Base-by-base conservation (phyloP, 2,113 vertebrate species). In the Rhinolophus sinicus region DNA sequence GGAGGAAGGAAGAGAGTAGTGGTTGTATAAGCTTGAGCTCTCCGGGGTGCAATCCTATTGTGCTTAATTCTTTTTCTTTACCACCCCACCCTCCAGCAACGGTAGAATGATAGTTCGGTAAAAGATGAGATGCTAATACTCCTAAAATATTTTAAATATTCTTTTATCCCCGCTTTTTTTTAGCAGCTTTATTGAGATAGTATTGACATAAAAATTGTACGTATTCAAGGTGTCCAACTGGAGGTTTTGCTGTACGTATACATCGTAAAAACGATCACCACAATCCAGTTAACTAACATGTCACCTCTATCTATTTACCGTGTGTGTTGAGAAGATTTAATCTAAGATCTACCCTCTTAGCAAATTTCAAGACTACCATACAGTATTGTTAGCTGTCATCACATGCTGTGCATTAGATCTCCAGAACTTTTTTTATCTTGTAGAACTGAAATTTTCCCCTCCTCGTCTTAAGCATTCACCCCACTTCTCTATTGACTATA, bases 331-430 rank as follows among this genome's bases (percentile, higher is more conserved):
- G 35, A 94, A 15, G 19, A 40, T 58, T 58, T 83, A 65, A 76
- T 58, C 47, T 47, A 47, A 77, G 54, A 50, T 69, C 28, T 52
- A 30, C 50, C 62, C 40, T 70, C 33, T 77, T 77, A 67, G 60
- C 19, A 70, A 50, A 78, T 52, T 26, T 69, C 52, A 52, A 52
- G 80, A 19, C 9, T n/a, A 28, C 1, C 2, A 50, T 50, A 47
- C 0, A 2, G 47, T 40, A 47, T 50, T 64, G n/a, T 24, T 52
- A 60, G 21, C 75, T 38, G 12, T 73, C 5, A 8, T 64, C 47
- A 82, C 0, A 5, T 21, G 69, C 85, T 56, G 8, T 72, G 12
- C 0, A 0, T 75, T 0, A 21, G 19, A 28, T 30, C 67, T 65
- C 15, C 30, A 67, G 44, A 83, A 35, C 47, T 44, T 38, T 44